Conservation (phyloP, 2,888 invertebrate species). For the Rhagonycha fulva region DNA sequence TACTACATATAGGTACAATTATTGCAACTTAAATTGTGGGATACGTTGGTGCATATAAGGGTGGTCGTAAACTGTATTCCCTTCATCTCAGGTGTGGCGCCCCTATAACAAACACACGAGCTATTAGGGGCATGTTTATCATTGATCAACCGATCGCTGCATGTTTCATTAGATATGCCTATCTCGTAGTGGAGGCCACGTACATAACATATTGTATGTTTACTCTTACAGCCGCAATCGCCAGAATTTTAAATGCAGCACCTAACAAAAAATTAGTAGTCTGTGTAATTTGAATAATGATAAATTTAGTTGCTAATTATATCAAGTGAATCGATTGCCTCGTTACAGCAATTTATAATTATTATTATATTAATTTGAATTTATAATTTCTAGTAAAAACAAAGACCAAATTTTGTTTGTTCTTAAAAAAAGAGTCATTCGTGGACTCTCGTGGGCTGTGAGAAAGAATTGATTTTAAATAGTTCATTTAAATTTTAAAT, state of each 20-base stretch:
- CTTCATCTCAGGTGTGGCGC: slow-evolving; percentile 29
- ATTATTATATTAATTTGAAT: too few species aligned
- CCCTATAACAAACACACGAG: slow-evolving; percentile 29
- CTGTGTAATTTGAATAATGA: background rate
- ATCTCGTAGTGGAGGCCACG: slow-evolving; percentile 11
- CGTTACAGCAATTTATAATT: background rate
- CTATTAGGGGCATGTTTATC: slow-evolving; percentile 32
- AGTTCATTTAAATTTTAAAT: too few species aligned
- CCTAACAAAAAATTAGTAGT: background rate
- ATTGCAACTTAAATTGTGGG: slow-evolving; percentile 9
- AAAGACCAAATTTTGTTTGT: too few species aligned
- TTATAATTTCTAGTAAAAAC: too few species aligned
- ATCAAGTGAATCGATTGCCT: background rate
- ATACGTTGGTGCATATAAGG: slow-evolving; percentile 9
- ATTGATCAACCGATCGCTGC: slow-evolving; percentile 29
- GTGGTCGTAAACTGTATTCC: slow-evolving; percentile 9
- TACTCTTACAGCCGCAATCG: slow-evolving; percentile 12
- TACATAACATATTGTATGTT: slow-evolving; percentile 12
- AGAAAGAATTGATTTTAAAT: too few species aligned
- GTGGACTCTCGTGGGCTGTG: too few species aligned
- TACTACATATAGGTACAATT: background rate
- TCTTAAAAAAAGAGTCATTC: too few species aligned
- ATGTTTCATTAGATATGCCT: slow-evolving; percentile 31
- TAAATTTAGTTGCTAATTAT: background rate
- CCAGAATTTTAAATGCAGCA: background rate